Percentiles rank a stretch among this genome's conserved stretches.
Evolutionary conservation across 2,797 vertebrate genomes (phyloP).

Genomic region (Morelia viridis): DNA sequence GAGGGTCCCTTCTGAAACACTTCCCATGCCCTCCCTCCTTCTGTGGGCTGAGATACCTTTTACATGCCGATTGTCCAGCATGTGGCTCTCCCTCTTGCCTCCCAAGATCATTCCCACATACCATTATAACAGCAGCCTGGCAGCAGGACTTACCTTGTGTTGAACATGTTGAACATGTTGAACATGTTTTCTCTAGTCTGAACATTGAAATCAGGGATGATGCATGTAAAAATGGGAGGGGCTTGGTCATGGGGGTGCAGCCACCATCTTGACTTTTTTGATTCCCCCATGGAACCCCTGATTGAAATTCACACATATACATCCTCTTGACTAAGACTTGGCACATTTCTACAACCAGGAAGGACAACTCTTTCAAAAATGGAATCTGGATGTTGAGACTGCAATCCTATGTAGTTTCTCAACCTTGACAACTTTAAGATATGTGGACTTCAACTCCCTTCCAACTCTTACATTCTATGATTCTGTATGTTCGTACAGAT

Average conservation of each 20-base stretch:
- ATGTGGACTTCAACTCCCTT: background rate
- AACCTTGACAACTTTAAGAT: background rate
- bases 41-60: background rate
- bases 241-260: background rate
- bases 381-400: background rate
- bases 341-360: no score
- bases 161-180: background rate
- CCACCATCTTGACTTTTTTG: background rate
- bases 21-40: background rate
- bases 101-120: background rate
- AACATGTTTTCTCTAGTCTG: background rate
- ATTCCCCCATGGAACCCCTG: background rate
- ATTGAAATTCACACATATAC: background rate
- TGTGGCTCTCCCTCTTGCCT: background rate
- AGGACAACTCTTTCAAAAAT: no score
- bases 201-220: background rate
- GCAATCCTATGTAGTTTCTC: background rate
- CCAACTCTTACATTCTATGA: background rate
- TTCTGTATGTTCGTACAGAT: background rate
- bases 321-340: no score
- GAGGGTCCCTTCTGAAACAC: background rate
- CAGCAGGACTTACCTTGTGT: background rate
- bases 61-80: background rate
- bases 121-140: background rate
- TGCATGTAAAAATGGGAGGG: background rate